Percentiles rank a stretch among this genome's conserved stretches.
Evolutionary conservation across 2,888 invertebrate species (phyloP).

Genomic region (Automeris io): DNA sequence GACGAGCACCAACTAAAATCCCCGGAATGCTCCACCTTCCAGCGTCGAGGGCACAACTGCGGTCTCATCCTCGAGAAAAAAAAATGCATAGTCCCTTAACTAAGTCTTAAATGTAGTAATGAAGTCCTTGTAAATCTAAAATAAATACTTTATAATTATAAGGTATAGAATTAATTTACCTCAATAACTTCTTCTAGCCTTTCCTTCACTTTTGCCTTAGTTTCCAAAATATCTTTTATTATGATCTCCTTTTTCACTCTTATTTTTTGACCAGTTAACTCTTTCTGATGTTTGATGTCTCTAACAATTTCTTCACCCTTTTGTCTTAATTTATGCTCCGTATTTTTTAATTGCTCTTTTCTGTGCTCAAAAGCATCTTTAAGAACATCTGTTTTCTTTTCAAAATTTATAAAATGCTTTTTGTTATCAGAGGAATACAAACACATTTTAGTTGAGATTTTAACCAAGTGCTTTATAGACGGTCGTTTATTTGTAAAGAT

Average conservation of each 20-base stretch:
- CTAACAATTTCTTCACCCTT: constrained; percentile 60
- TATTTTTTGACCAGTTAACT: constrained; percentile 58
- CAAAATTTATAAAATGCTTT: constrained; percentile 53
- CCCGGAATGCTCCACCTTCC: no score
- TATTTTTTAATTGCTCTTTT: constrained; percentile 77
- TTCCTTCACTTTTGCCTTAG: constrained; percentile 82
- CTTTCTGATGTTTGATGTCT: constrained; percentile 62
- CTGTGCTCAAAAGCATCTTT: constrained; percentile 79
- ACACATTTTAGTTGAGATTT: constrained; percentile 34
- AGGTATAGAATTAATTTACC: constrained; percentile 42
- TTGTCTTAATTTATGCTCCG: constrained; percentile 70
- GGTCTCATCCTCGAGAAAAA: no score
- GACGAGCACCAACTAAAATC: no score
- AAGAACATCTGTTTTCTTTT: constrained; percentile 67
- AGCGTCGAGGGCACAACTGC: no score
- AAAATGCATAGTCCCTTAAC: no score
- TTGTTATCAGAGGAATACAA: constrained; percentile 54
- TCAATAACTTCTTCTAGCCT: constrained; percentile 86
- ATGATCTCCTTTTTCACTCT: constrained; percentile 79
- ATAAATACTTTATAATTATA: background rate
- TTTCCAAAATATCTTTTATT: constrained; percentile 83
- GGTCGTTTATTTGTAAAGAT: constrained; percentile 25
- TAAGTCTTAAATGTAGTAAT: no score
- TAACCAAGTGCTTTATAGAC: constrained; percentile 24
- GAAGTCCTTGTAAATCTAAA: background rate